Conservation (phyloP, 2,888 invertebrate species). For the Mechanitis messenoides region DNA sequence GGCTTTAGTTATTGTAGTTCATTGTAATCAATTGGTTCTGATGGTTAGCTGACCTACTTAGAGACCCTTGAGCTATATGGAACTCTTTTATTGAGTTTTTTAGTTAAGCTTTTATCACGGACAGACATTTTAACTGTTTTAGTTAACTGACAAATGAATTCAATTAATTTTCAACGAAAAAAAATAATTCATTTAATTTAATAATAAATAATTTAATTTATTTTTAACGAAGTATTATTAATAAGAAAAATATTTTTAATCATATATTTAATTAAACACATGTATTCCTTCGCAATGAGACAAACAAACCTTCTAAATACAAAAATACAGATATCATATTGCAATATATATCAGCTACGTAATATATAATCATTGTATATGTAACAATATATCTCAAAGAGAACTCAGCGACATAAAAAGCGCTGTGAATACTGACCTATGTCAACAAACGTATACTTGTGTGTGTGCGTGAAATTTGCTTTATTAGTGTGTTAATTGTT, state of each 20-base stretch:
- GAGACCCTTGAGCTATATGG: not conserved
- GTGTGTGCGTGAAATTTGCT: constrained; percentile 16
- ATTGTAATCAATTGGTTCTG: constrained; percentile 2
- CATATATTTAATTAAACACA: too few relatives aligned
- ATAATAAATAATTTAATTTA: too few relatives aligned
- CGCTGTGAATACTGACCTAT: constrained; percentile 67
- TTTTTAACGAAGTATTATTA: too few relatives aligned
- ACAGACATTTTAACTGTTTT: too few relatives aligned
- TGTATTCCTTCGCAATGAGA: not conserved
- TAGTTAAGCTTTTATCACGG: too few relatives aligned
- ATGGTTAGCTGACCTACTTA: constrained; percentile 5
- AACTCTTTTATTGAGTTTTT: not conserved
- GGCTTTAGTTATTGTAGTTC: constrained; percentile 4
- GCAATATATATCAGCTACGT: not conserved
- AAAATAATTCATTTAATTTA: too few relatives aligned
- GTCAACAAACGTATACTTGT: constrained; percentile 57
- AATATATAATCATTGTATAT: constrained; percentile 10
- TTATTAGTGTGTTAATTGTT: not conserved
- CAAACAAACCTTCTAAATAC: not conserved
- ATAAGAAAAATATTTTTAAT: too few relatives aligned
- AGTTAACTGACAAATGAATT: too few relatives aligned
- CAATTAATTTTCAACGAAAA: too few relatives aligned
- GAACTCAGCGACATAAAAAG: constrained; percentile 37
- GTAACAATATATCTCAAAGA: constrained; percentile 28
- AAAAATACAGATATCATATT: not conserved